Evolutionary conservation across 2,888 invertebrate species (phyloP), one percentile per base, ranked within the genome.

Genomic region (Temnothorax rugatulus): DNA sequence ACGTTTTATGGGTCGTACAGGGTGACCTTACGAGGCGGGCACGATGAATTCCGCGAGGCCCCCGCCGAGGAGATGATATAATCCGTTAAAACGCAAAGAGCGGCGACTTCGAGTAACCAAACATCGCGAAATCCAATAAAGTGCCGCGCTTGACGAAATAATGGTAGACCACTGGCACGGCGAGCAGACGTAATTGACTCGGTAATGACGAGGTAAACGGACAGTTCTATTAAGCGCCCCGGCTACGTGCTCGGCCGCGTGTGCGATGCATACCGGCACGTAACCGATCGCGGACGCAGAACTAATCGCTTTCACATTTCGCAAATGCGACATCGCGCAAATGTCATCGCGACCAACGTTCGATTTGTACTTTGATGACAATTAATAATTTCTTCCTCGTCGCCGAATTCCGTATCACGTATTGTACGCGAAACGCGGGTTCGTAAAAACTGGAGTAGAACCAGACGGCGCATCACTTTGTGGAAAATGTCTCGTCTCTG

Each of bases 191-290:
- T 90, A 90, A 90, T 88, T 89, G 90, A 88, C 87, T 85, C 38
- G 82, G 83, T 88, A 88, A 90, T 90, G 86, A 88, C 86, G 90
- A 87, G 87, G 87, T 90, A 87, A 88, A 87, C 89, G 87, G 84
- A 90, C 90, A 85, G 89, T 89, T 90, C 90, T 90, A 89, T 90
- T 87, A 89, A 84, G 76, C 88, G 84, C 59, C 76, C 76, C 34
- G 71, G 50, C 54, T 64, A 82, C 63, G 25, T 71, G 69, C 76
- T 63, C 44, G 82, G 4, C 21, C 57, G 76, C 29, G 57, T 61
- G 81, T 34, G 75, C 41, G 82, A 75, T 82, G 79, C 79, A 84
- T 82, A 82, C 83, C 82, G 59, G 18, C 54, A 57, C 41, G 68
- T 75, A 76, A 87, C 75, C 57, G 79, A 63, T 75, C 59, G 34